Conservation (phyloP, 2,888 invertebrate species). For the Nipponacmea schrenckii region DNA sequence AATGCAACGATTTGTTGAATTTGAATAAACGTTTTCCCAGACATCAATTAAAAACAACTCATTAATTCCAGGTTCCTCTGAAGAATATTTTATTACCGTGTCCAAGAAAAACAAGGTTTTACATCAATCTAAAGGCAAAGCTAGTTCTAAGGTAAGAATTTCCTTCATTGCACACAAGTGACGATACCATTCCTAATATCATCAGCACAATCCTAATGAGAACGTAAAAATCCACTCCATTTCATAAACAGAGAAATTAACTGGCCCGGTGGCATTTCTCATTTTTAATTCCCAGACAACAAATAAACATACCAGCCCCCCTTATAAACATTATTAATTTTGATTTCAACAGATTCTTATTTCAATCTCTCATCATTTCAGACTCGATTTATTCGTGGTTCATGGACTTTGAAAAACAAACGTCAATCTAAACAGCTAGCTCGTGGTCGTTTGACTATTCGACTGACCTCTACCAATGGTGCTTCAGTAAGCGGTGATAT, state of each 20-base stretch:
- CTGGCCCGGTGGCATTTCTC: not conserved
- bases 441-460: slow-evolving; percentile 42
- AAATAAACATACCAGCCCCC: not conserved
- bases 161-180: no score
- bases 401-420: slow-evolving; percentile 38
- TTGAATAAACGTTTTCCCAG: no score
- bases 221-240: no score
- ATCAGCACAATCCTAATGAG: no score
- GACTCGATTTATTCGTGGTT: slow-evolving; percentile 34
- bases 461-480: slow-evolving; percentile 46
- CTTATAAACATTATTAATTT: not conserved
- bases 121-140: slow-evolving; percentile 33
- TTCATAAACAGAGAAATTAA: no score
- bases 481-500: slow-evolving; percentile 43
- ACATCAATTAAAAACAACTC: not conserved
- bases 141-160: slow-evolving; percentile 27
- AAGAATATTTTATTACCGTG: slow-evolving; percentile 38
- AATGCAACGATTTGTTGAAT: no score
- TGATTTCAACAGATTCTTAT: not conserved
- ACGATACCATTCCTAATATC: no score
- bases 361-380: slow-evolving; percentile 14
- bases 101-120: slow-evolving; percentile 36
- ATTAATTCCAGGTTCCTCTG: slow-evolving; percentile 29
- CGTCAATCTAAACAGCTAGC: slow-evolving; percentile 48
- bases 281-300: not conserved